Base-by-base conservation (phyloP, 2,113 vertebrate species). In the Paradisaea rubra region DNA sequence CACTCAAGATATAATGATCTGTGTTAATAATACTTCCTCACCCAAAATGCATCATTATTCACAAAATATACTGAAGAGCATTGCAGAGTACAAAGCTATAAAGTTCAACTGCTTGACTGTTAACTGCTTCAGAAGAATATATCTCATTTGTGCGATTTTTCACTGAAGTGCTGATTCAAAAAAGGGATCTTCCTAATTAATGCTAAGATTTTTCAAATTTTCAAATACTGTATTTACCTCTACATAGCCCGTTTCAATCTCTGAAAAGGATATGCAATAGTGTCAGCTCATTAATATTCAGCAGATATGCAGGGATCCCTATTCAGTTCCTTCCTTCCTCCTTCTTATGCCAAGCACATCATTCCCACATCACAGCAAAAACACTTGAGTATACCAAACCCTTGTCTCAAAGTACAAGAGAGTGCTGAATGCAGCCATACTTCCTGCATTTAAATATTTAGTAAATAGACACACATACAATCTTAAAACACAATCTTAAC, bases 271-370 rank as follows among this genome's bases (percentile, higher is more conserved):
- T 28, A 81, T 24, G n/a, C 24, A 77, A 23, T 21, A 7, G 45
- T 31, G 8, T 19, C n/a, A 68, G 19, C 61, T 84, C 78, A 92
- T 97, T 94, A 89, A 47, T 88, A 91, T 92, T 95, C 80, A n/a
- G 45, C 85, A 71, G 86, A 94, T 68, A 72, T 53, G 39, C 69
- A 74, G 45, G 37, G 56, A 33, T 95, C 74, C 45, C 52, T 86
- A 15, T 68, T 89, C 77, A 87, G 39, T 92, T 95, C 66, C 63
- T 88, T 71, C 44, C 53, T 92, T 92, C 65, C 78, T 85, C 63
- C 64, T 97, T 90, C 87, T 95, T 82, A 97, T 87, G 91, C 94
- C 66, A 91, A 93, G 91, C 96, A 97, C 94, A 96, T 95, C 86
- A 59, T 81, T 86, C 73, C 47, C 66, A 92, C 52, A 93, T 56